Evolutionary conservation across 2,797 vertebrate genomes (phyloP).

Genomic region (Nannoperca obscura): DNA sequence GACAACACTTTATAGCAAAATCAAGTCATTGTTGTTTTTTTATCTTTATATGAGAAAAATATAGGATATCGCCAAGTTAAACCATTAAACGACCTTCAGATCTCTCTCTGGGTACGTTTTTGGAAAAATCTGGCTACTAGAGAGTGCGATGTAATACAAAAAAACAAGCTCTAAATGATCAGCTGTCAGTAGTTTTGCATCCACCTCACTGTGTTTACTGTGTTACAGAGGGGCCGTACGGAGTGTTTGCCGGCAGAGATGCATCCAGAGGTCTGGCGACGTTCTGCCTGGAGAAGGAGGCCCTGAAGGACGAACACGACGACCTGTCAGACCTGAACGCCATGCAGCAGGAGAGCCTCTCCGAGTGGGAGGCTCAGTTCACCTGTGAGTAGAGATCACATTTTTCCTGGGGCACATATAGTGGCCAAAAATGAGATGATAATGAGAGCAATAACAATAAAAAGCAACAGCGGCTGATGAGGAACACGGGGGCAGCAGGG

Average conservation of each 20-base stretch:
- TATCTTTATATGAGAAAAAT: neutral
- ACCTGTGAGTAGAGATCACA: conserved; percentile 86
- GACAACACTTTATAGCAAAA: neutral
- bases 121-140: neutral
- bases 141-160: neutral
- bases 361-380: conserved; percentile 97
- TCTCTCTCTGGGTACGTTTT: neutral
- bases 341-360: conserved; percentile 93
- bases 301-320: conserved; percentile 92
- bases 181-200: neutral
- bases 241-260: conserved; percentile 96
- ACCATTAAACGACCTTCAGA: neutral
- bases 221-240: conserved; percentile 93
- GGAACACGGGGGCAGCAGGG: no score
- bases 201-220: neutral
- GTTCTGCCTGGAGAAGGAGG: conserved; percentile 96
- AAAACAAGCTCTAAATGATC: no score
- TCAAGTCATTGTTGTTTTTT: neutral
- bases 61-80: neutral
- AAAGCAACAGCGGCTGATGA: no score
- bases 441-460: no score
- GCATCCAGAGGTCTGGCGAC: conserved; percentile 98
- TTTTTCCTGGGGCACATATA: no score
- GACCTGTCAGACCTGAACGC: conserved; percentile 94
- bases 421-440: no score